A percentile compares a stretch with the other conserved stretches of the same genome.
phyloP scores from a whole-genome alignment of 1,140 invertebrate species.

The Lepidurus couesii region DNA sequence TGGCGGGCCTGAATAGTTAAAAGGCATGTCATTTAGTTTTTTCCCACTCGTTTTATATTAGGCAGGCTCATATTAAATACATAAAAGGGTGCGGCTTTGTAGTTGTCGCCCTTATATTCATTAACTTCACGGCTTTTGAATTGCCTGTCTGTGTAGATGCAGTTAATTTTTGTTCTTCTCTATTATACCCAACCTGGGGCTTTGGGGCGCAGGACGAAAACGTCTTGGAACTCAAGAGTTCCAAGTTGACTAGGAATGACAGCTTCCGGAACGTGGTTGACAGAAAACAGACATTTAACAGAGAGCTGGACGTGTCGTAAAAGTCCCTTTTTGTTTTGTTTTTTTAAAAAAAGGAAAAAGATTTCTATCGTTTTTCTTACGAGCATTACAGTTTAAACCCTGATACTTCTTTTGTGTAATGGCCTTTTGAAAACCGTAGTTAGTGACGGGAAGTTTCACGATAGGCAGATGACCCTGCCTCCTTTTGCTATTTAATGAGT shows the following conservation, averaged over 20 bases:
- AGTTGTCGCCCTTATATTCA: no score
- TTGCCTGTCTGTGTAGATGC: no score
- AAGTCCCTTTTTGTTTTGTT: no score
- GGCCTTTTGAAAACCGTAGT: neutral
- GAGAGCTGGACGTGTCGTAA: neutral
- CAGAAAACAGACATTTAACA: conserved; percentile 12
- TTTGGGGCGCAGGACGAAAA: neutral
- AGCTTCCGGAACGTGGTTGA: neutral
- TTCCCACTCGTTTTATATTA: no score
- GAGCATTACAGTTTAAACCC: no score
- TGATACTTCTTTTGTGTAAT: no score
- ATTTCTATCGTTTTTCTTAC: no score
- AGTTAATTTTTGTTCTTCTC: no score
- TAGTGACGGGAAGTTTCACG: neutral
- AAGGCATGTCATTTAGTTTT: neutral
- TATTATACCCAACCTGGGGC: neutral
- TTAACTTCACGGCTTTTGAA: no score
- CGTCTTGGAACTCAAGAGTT: neutral
- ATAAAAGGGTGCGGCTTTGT: no score
- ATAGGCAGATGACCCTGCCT: neutral
- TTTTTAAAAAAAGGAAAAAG: no score
- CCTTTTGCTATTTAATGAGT: neutral
- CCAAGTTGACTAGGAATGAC: conserved; percentile 1
- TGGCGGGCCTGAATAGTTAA: neutral
- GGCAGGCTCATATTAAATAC: no score